A percentile compares a stretch with the other conserved stretches of the same genome.
Conservation (phyloP, 2,888 invertebrate genomes). For the Hypomecis punctinalis region DNA sequence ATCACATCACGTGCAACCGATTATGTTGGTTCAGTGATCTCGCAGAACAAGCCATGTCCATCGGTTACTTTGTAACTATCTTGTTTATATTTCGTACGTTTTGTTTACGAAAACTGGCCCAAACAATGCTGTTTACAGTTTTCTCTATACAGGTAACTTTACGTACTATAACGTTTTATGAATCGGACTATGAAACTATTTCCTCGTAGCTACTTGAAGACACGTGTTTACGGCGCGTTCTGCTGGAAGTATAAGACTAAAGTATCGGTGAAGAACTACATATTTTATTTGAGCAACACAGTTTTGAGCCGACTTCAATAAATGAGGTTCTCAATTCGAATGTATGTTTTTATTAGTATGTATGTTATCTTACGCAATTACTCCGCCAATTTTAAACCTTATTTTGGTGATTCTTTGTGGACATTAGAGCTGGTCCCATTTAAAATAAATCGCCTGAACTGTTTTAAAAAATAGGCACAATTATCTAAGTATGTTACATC, state of each 20-base stretch:
- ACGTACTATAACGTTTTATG: constrained; percentile 41
- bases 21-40: neutral
- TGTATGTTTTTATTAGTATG: too few relatives aligned
- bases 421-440: too few relatives aligned
- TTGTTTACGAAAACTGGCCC: constrained; percentile 37
- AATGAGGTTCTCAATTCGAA: too few relatives aligned
- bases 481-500: too few relatives aligned
- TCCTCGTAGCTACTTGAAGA: constrained; percentile 26
- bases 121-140: constrained; percentile 44
- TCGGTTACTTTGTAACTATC: constrained; percentile 5
- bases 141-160: constrained; percentile 38
- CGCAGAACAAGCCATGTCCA: neutral
- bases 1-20: too few relatives aligned
- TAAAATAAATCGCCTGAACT: too few relatives aligned
- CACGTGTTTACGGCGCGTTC: constrained; percentile 28
- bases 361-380: too few relatives aligned
- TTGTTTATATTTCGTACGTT: constrained; percentile 32
- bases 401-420: too few relatives aligned
- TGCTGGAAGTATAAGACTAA: constrained; percentile 19
- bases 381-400: too few relatives aligned
- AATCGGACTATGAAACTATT: constrained; percentile 34
- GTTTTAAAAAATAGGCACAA: too few relatives aligned
- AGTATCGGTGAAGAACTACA: neutral
- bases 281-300: neutral
- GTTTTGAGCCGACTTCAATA: too few relatives aligned